A percentile compares a stretch with the other conserved stretches of the same genome.
Conservation (phyloP, 2,113 vertebrate species). For the Leucopternis melanops region DNA sequence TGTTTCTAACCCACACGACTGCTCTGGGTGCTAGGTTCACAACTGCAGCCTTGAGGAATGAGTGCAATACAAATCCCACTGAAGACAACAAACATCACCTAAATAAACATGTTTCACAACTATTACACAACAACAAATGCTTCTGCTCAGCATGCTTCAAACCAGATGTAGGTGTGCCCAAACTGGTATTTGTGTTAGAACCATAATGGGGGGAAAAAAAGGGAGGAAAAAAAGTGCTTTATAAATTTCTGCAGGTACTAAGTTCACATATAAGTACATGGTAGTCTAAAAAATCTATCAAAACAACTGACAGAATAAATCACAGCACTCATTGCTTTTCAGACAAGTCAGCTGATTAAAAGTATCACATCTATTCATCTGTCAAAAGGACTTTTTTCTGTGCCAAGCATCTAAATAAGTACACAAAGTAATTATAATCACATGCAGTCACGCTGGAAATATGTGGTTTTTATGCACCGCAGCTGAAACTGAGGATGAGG, state of each 20-base stretch:
- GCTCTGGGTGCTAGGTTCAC: accelerated
- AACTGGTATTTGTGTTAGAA: not conserved
- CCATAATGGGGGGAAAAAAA: not conserved
- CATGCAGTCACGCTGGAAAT: not conserved
- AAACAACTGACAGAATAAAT: not conserved
- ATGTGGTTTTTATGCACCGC: not conserved
- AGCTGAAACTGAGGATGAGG: not conserved
- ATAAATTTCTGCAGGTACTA: not conserved
- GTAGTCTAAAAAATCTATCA: not conserved
- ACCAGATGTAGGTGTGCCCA: not conserved
- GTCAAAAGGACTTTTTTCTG: not conserved
- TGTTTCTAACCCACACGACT: not conserved
- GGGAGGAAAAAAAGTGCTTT: not conserved
- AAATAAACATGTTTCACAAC: not conserved
- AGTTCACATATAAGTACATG: not conserved
- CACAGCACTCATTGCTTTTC: not conserved
- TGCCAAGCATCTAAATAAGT: conserved; percentile 3
- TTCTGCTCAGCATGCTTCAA: not conserved
- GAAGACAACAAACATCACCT: not conserved
- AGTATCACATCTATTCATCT: not conserved
- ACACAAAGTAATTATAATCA: not conserved
- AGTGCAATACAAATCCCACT: not conserved
- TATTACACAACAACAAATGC: not conserved
- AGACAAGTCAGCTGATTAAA: conserved; percentile 3
- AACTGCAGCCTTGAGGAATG: not conserved